A percentile compares a stretch with the other conserved stretches of the same genome.
Evolutionary conservation across 1,140 invertebrate genomes (phyloP).

Genomic region (Ostrea denselamellosa): DNA sequence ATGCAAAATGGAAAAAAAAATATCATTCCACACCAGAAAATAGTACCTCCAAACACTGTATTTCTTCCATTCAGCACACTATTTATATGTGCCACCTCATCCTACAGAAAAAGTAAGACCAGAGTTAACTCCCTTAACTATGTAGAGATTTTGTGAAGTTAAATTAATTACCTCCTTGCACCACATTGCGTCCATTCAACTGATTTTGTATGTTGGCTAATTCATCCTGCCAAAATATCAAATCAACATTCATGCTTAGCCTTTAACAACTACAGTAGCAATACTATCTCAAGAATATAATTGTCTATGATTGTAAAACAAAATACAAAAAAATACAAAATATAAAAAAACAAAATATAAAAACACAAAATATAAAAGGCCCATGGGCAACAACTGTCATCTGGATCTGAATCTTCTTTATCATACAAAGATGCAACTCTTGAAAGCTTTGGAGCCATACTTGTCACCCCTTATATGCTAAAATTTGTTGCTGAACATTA

Average conservation of each 20-base stretch:
- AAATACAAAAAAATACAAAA: too few relatives aligned
- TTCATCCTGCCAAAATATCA: slow-evolving; percentile 27
- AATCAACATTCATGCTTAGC: background rate
- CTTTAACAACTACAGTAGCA: too few relatives aligned
- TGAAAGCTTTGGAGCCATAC: too few relatives aligned
- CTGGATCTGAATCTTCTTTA: too few relatives aligned
- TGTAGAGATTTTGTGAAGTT: background rate
- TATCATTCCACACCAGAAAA: background rate
- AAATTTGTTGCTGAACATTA: too few relatives aligned
- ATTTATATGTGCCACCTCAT: slow-evolving; percentile 72
- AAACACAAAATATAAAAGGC: too few relatives aligned
- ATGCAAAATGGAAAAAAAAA: slow-evolving; percentile 7
- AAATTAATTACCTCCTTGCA: slow-evolving; percentile 12
- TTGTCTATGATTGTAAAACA: too few relatives aligned
- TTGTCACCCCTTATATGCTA: too few relatives aligned
- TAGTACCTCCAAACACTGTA: slow-evolving; percentile 70
- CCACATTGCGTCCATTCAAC: slow-evolving; percentile 39
- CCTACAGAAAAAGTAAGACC: slow-evolving; percentile 55
- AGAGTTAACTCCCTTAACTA: background rate
- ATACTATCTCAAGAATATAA: too few relatives aligned
- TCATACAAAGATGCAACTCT: too few relatives aligned
- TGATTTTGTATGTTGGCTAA: slow-evolving; percentile 19
- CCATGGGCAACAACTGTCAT: too few relatives aligned
- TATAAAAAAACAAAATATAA: too few relatives aligned
- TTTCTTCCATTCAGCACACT: slow-evolving; percentile 68